Conservation (phyloP, 2,113 vertebrate species). For the Planiliza haematocheilus region DNA sequence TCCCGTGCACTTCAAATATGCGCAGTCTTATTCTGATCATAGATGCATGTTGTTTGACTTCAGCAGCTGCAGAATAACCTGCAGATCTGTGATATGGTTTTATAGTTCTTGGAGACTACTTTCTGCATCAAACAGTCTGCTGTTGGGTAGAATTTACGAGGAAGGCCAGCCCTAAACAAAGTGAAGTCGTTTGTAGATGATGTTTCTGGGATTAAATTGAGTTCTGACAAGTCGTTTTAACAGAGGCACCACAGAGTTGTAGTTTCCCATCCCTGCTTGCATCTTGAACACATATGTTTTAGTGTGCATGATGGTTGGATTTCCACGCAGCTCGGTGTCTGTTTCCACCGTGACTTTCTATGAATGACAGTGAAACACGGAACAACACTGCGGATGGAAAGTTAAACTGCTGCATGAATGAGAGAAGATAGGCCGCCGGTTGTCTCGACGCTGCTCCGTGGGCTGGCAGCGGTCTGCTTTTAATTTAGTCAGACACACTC, state of each 20-base stretch:
- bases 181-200: too few relatives aligned
- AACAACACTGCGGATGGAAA: constrained; percentile 23
- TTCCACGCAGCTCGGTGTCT: constrained; percentile 20
- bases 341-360: constrained; percentile 41
- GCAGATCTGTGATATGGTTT: too few relatives aligned
- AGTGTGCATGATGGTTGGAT: constrained; percentile 19
- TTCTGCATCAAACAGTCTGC: not conserved
- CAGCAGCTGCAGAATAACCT: too few relatives aligned
- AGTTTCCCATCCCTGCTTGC: constrained; percentile 1
- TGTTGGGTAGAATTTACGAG: too few relatives aligned
- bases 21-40: not conserved
- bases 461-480: constrained; percentile 51
- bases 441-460: constrained; percentile 42
- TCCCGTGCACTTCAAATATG: not conserved
- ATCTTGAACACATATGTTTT: constrained; percentile 35
- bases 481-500: constrained; percentile 41
- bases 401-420: constrained; percentile 17
- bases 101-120: not conserved
- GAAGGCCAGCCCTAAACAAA: too few relatives aligned
- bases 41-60: not conserved
- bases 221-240: constrained; percentile 27
- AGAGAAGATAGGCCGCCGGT: constrained; percentile 29
- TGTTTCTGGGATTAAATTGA: not conserved
- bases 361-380: constrained; percentile 44
- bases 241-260: not conserved